These are phyloP conservation scores for Microchrysa polita DNA, from an alignment of 2,888 invertebrate genomes.

Conservation along the genomic window DNA sequence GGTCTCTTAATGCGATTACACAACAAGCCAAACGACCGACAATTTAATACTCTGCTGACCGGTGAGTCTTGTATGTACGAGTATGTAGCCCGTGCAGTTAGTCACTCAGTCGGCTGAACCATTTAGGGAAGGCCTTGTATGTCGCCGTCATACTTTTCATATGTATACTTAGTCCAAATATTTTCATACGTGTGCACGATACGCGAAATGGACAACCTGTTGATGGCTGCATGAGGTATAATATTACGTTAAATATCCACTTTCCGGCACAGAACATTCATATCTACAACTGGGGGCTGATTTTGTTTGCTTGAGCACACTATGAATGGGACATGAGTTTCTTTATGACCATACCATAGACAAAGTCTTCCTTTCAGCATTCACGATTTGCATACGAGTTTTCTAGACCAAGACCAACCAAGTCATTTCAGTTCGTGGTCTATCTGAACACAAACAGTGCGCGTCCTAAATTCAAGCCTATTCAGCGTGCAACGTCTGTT, in stretches of 20 bases:
- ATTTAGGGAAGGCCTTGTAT: neutral
- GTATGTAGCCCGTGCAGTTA: too few species aligned
- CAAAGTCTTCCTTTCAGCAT: neutral
- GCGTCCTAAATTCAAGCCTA: conserved; percentile 4
- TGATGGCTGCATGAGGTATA: conserved; percentile 41
- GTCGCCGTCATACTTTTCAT: too few species aligned
- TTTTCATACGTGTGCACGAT: too few species aligned
- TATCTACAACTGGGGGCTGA: neutral
- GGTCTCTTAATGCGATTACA: conserved; percentile 25
- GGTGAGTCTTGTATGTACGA: too few species aligned
- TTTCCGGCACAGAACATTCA: conserved; percentile 42
- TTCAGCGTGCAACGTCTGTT: neutral
- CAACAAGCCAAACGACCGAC: conserved; percentile 26
- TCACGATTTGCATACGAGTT: neutral
- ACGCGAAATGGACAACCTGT: conserved; percentile 36
- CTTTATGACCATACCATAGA: too few species aligned
- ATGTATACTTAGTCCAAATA: neutral
- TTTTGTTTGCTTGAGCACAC: neutral
- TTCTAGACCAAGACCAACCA: conserved; percentile 23
- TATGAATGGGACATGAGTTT: neutral
- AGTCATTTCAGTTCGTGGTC: conserved; percentile 4
- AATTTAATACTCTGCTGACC: conserved; percentile 30
- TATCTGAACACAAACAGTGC: too few species aligned
- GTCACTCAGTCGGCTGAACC: neutral
- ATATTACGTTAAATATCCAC: conserved; percentile 39